Conservation (phyloP, 2,113 vertebrate species). For the Callorhinus ursinus region DNA sequence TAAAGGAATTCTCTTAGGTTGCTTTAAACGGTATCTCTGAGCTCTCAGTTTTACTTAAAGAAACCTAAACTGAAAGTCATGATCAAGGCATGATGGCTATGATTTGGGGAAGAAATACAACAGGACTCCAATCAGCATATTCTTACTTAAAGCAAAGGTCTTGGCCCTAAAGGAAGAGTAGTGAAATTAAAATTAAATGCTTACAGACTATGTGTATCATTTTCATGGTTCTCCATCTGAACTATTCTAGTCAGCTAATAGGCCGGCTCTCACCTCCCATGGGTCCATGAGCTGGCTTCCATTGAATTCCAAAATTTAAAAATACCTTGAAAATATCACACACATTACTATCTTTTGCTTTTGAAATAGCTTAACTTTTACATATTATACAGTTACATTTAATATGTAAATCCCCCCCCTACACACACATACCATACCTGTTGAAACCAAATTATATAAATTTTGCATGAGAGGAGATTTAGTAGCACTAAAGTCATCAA, state of each 20-base stretch:
- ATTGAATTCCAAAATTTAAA: neutral
- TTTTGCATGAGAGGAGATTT: constrained; percentile 58
- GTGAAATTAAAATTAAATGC: neutral
- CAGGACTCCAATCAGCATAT: neutral
- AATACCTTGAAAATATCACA: neutral
- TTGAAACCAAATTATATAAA: constrained; percentile 49
- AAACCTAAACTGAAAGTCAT: neutral
- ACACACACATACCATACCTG: constrained; percentile 51
- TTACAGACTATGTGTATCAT: neutral
- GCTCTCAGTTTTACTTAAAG: constrained; percentile 34
- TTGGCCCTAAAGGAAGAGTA: neutral
- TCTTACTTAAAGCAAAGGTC: neutral
- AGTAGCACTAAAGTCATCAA: constrained; percentile 55
- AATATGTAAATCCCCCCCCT: constrained; percentile 30
- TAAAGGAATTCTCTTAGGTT: neutral
- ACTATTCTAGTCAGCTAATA: neutral
- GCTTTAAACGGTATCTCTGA: neutral
- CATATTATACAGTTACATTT: neutral
- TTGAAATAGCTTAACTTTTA: constrained; percentile 33
- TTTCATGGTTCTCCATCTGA: neutral
- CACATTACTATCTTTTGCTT: neutral
- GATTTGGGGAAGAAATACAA: constrained; percentile 14
- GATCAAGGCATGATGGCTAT: neutral
- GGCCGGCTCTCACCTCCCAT: neutral
- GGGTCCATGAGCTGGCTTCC: neutral